A percentile compares a stretch with the other conserved stretches of the same genome.
These are phyloP conservation scores for Pogonomyrmex californicus DNA, from an alignment of 1,140 invertebrate genomes.

Conservation along the genomic window DNA sequence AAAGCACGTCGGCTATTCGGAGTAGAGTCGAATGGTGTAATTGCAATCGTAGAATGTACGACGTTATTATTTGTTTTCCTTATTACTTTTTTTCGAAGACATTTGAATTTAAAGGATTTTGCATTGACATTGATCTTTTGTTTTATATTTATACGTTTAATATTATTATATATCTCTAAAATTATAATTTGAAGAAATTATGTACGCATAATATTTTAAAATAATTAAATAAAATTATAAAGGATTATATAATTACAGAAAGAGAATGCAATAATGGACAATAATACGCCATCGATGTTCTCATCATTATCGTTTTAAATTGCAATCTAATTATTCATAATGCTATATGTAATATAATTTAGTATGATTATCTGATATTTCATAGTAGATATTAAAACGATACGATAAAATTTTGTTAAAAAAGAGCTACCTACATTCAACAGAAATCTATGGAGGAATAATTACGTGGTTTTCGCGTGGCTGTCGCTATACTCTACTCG, in stretches of 20 bases:
- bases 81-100: neutral
- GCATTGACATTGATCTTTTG: neutral
- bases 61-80: neutral
- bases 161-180: neutral
- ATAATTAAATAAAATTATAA: neutral
- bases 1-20: no score
- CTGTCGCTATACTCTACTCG: neutral
- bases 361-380: neutral
- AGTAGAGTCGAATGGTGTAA: neutral
- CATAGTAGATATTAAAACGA: neutral
- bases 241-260: neutral
- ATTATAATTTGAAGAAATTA: neutral
- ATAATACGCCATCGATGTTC: neutral
- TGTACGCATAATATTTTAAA: neutral
- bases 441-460: neutral
- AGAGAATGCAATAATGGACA: conserved; percentile 7
- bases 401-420: neutral
- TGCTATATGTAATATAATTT: neutral
- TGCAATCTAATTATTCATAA: neutral
- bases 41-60: neutral
- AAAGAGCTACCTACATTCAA: neutral
- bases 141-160: neutral
- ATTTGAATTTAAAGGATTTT: neutral
- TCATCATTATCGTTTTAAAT: neutral
- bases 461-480: neutral